A percentile compares a stretch with the other conserved stretches of the same genome.
phyloP scores from a whole-genome alignment of 2,888 invertebrate genomes.

The Leucozona laternaria region DNA sequence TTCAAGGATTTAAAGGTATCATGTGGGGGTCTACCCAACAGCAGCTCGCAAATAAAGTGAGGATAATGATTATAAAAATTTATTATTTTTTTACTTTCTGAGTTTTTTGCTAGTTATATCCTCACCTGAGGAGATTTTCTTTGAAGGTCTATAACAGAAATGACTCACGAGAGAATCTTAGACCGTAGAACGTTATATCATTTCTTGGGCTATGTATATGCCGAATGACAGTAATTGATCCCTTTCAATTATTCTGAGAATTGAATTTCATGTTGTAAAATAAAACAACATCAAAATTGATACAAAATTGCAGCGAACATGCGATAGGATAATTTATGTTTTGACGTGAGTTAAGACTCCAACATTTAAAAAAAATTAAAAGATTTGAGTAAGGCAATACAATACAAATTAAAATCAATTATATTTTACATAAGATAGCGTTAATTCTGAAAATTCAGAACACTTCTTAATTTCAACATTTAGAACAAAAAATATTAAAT shows the following conservation, averaged over 20 bases:
- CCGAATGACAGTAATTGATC: slow-evolving; percentile 62
- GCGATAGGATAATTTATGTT: slow-evolving; percentile 12
- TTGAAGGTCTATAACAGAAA: slow-evolving; percentile 35
- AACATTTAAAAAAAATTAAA: not conserved
- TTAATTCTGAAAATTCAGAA: too few relatives aligned
- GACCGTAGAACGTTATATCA: not conserved
- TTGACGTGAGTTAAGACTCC: not conserved
- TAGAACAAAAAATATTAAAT: too few relatives aligned
- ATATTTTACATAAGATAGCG: too few relatives aligned
- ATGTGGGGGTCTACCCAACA: not conserved
- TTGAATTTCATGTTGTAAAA: slow-evolving; percentile 14
- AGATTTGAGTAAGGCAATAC: not conserved
- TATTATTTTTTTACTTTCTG: slow-evolving; percentile 23
- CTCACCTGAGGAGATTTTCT: slow-evolving; percentile 58
- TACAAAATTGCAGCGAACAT: slow-evolving; percentile 40
- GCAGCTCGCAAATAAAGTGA: slow-evolving; percentile 58
- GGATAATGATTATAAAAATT: slow-evolving; percentile 68
- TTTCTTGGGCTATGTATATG: not conserved
- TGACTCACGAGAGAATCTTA: slow-evolving; percentile 2
- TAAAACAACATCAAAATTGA: slow-evolving; percentile 1
- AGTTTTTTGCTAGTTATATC: slow-evolving; percentile 35
- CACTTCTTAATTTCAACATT: too few relatives aligned
- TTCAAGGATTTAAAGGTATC: not conserved
- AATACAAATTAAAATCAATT: too few relatives aligned
- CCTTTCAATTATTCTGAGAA: slow-evolving; percentile 51